A percentile compares a stretch with the other conserved stretches of the same genome.
Conservation (phyloP, 2,797 vertebrate species). For the Coranthus polyacanthus region DNA sequence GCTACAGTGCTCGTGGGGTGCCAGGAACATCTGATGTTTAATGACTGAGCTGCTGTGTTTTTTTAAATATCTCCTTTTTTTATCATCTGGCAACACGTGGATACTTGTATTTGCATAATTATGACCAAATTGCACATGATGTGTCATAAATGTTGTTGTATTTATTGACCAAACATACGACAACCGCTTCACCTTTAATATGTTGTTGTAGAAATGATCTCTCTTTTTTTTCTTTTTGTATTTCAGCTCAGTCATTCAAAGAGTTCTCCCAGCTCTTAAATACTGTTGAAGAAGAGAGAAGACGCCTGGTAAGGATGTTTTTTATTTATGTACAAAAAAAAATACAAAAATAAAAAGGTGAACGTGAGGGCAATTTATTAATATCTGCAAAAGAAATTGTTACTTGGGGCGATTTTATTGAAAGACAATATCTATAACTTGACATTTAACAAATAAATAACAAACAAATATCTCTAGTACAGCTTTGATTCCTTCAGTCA, state of each 20-base stretch:
- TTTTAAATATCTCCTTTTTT: slow-evolving; percentile 29
- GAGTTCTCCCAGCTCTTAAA: slow-evolving; percentile 95
- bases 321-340: slow-evolving; percentile 8
- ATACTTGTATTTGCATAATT: slow-evolving; percentile 26
- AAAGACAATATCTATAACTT: too few relatives aligned
- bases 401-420: too few relatives aligned
- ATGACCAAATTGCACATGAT: slow-evolving; percentile 42
- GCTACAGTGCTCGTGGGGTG: slow-evolving; percentile 48
- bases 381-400: too few relatives aligned
- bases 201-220: neutral
- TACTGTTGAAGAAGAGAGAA: slow-evolving; percentile 95
- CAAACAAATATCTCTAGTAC: too few relatives aligned
- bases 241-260: slow-evolving; percentile 94
- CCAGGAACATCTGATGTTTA: slow-evolving; percentile 72
- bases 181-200: slow-evolving; percentile 6
- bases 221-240: slow-evolving; percentile 42
- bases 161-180: slow-evolving; percentile 31
- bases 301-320: slow-evolving; percentile 89
- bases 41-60: slow-evolving; percentile 40
- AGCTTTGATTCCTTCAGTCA: too few relatives aligned
- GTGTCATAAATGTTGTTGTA: slow-evolving; percentile 3
- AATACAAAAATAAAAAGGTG: slow-evolving; percentile 6
- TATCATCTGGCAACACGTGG: slow-evolving; percentile 39
- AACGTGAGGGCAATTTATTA: neutral
- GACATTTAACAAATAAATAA: too few relatives aligned